Percentiles rank a stretch among this genome's conserved stretches.
These are phyloP conservation scores for Apantesis nais DNA, from an alignment of 2,888 invertebrate species.

Conservation along the genomic window DNA sequence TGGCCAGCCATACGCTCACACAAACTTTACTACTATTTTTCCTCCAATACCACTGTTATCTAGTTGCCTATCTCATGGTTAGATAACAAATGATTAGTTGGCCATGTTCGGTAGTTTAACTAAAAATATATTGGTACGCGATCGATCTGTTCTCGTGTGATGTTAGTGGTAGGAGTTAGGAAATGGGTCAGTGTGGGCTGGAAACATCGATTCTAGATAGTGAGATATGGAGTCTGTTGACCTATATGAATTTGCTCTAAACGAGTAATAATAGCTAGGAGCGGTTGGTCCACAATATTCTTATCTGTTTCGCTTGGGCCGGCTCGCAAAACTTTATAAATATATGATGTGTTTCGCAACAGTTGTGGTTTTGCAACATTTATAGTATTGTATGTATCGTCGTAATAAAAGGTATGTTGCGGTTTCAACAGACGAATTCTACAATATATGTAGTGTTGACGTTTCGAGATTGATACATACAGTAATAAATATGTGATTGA, in stretches of 20 bases:
- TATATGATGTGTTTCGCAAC: background rate
- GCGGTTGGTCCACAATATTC: background rate
- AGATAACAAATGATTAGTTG: background rate
- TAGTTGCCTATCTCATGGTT: slow-evolving; percentile 4
- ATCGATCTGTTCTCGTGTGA: background rate
- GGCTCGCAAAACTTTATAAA: background rate
- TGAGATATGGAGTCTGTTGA: background rate
- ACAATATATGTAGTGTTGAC: background rate
- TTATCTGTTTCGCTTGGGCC: slow-evolving; percentile 6
- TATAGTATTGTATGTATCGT: background rate
- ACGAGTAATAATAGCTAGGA: background rate
- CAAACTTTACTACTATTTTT: background rate
- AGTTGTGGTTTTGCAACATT: background rate
- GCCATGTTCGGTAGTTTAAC: background rate
- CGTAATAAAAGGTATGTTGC: background rate
- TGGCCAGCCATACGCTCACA: slow-evolving; percentile 2
- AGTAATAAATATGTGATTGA: background rate
- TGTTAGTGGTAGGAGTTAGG: background rate
- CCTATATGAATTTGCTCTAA: background rate
- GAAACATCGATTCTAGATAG: slow-evolving; percentile 4
- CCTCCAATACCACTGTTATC: background rate
- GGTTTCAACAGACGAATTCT: background rate
- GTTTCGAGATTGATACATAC: background rate
- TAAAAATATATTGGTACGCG: background rate
- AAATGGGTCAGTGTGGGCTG: slow-evolving; percentile 9